Conservation (phyloP, 2,888 invertebrate genomes). For the Meiosimyza decipiens region DNA sequence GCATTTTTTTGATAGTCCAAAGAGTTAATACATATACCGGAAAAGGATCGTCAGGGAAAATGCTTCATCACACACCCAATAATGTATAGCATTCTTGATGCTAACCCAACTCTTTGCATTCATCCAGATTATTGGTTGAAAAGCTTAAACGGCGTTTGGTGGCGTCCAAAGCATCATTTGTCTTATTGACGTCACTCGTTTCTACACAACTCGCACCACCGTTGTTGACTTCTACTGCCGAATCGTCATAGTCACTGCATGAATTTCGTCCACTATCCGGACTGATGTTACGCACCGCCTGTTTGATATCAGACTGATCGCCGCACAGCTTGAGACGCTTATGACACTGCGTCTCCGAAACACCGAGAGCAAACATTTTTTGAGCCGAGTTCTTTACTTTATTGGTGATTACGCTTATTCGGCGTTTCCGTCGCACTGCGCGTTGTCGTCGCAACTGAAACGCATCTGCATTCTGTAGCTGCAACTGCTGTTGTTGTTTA, state of each 20-base stretch:
- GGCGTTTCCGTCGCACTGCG: conserved; percentile 61
- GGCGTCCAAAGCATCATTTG: conserved; percentile 42
- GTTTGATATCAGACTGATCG: conserved; percentile 37
- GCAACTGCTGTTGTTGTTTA: conserved; percentile 38
- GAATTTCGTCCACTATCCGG: conserved; percentile 66
- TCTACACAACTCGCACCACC: neutral
- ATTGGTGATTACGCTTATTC: conserved; percentile 52
- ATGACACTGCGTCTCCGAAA: conserved; percentile 18
- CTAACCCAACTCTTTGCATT: conserved; percentile 73
- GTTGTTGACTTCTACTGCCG: conserved; percentile 18
- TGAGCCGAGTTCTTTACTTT: conserved; percentile 59
- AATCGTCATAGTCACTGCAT: conserved; percentile 54
- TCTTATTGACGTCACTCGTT: conserved; percentile 13
- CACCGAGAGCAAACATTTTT: conserved; percentile 48
- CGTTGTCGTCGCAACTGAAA: conserved; percentile 59
- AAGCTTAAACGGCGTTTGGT: conserved; percentile 59
- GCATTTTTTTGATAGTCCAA: too few species aligned
- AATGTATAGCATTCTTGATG: neutral
- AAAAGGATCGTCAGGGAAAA: neutral
- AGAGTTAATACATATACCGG: too few species aligned
- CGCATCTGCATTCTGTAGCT: conserved; percentile 1
- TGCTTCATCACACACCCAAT: neutral
- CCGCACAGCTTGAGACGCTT: neutral
- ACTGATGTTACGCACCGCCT: conserved; percentile 51
- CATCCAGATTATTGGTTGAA: conserved; percentile 77